Base-by-base conservation (phyloP, 2,888 invertebrate species). In the Minunthozetes semirufus region DNA sequence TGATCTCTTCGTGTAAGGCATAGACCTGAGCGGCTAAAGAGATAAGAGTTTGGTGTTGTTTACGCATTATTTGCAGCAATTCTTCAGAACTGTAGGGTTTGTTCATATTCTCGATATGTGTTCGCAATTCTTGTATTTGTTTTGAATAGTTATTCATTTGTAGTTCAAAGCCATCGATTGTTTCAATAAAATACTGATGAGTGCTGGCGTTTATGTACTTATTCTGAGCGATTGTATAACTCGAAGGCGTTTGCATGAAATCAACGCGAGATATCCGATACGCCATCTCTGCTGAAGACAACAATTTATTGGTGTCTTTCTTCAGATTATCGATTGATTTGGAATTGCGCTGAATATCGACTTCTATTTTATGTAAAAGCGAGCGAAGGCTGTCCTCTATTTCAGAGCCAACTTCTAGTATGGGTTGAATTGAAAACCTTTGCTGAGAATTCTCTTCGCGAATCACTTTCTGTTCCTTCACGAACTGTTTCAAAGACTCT, bases 371-470 rank as follows among this genome's bases (percentile, higher is more conserved):
- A 27, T 76, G 73, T 29, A 77, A 25, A 25, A 29, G 8, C 13
- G 46, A n/a, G n/a, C 56, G 38, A 11, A 77, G 29, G 22, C 42
- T 63, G 33, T 76, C 77, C 17, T 77, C 77, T 25, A 76, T 68
- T 11, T 76, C 73, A 15, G 72, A 68, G 25, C 76, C 75, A 15
- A 77, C 56, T 56, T 76, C 73, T 13, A 76, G 48, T 50, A 77
- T 77, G 15, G 77, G 76, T 33, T 76, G 56, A 19, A 74, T 66
- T 33, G 73, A 61, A 72, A 76, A 77, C 63, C 70, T 46, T 68
- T 73, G 76, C 29, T 75, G 63, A 70, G 66, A 56, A 56, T 77
- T 77, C 29, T 77, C 77, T n/a, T 77, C 77, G 29, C 72, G 38
- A 33, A 77, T 73, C 48, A 46, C 27, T 59, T 77, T 77, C 72